Base-by-base conservation (phyloP, 2,113 vertebrate species). In the Gulo gulo region DNA sequence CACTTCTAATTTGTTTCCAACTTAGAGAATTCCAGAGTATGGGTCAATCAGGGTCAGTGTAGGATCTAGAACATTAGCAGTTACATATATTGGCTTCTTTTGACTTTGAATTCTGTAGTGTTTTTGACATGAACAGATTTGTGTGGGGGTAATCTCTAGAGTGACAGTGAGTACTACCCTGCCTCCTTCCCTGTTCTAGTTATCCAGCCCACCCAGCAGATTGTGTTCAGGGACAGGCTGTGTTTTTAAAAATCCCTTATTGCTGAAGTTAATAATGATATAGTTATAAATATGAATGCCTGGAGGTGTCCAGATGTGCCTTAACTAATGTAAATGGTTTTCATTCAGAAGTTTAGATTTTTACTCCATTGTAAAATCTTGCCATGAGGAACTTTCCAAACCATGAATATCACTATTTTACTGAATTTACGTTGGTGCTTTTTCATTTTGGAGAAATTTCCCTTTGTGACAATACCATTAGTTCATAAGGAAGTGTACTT, bases 301-400 rank as follows among this genome's bases (percentile, higher is more conserved):
- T 95, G 88, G 92, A 86, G 92, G 65, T 97, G 15, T 95, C 87
- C 92, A 88, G 97, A 96, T 97, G 97, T 98, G 97, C 98, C 97
- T 98, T 98, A 97, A 78, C 80, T 88, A 92, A 92, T 55, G 34
- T 88, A 69, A 96, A 78, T 50, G 85, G 42, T 91, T 95, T 94
- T 97, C 92, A 91, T 97, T 98, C 85, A 83, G 81, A 97, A 89
- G 59, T 95, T 97, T 69, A 73, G n/a, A 45, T 82, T 87, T 93
- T 85, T 88, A 95, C 69, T 91, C 65, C 94, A 87, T 50, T 88
- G 16, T 92, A 90, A 95, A 95, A 83, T 89, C 45, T 79, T 96
- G n/a, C 78, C 91, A 29, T 15, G 71, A 90, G 69, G 23, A 97
- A 87, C 29, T 61, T 95, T 81, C 23, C 36, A 91, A 82, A 91